These are phyloP conservation scores for Poeciliopsis prolifica DNA, from an alignment of 2,113 vertebrate genomes.

Conservation along the genomic window DNA sequence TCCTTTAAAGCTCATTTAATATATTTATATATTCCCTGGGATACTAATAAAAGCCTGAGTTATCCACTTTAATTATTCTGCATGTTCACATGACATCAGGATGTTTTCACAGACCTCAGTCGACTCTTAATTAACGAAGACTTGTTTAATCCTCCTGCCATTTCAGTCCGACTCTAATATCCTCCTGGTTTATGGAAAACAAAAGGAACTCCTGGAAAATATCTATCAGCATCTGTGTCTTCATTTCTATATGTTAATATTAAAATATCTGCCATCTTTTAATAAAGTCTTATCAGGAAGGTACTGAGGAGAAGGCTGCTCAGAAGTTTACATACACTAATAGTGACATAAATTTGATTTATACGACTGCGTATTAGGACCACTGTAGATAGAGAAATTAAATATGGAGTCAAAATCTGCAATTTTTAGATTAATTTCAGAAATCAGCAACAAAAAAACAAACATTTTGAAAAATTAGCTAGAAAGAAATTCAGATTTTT, in stretches of 20 bases:
- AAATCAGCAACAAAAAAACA: too few species aligned
- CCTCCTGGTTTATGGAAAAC: slow-evolving; percentile 48
- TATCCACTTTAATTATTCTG: slow-evolving; percentile 43
- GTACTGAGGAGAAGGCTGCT: background rate
- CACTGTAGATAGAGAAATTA: too few species aligned
- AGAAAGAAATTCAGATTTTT: too few species aligned
- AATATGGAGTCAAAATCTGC: too few species aligned
- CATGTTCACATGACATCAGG: slow-evolving; percentile 37
- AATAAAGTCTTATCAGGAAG: slow-evolving; percentile 20
- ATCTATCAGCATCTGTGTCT: slow-evolving; percentile 26
- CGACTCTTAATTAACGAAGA: slow-evolving; percentile 42
- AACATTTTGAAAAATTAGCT: too few species aligned
- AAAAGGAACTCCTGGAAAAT: slow-evolving; percentile 38
- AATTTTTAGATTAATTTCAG: too few species aligned
- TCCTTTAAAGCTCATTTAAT: slow-evolving; percentile 74
- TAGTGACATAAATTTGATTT: too few species aligned
- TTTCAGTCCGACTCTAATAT: slow-evolving; percentile 21
- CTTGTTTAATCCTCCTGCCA: slow-evolving; percentile 31
- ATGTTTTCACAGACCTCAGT: slow-evolving; percentile 44
- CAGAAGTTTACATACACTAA: background rate
- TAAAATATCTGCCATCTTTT: slow-evolving; percentile 34
- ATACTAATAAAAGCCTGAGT: slow-evolving; percentile 60
- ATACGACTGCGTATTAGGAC: too few species aligned
- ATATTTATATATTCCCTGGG: slow-evolving; percentile 22
- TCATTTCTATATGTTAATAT: slow-evolving; percentile 15